phyloP scores from a whole-genome alignment of 2,888 invertebrate species.

The Rhagonycha lutea region DNA sequence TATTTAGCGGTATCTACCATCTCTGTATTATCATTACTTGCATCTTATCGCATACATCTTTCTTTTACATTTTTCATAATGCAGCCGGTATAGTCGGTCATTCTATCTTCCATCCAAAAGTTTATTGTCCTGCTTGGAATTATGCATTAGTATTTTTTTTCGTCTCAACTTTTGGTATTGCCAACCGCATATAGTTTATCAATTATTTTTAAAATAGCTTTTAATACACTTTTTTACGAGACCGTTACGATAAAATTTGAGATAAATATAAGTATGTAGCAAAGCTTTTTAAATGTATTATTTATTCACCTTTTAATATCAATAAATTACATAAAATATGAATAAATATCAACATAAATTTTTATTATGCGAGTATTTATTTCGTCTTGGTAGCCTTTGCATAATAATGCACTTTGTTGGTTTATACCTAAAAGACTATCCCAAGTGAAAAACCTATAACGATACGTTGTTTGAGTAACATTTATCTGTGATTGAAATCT shows the following conservation, averaged over 20 bases:
- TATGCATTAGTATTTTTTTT: background rate
- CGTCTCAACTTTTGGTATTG: background rate
- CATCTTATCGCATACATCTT: slow-evolving; percentile 28
- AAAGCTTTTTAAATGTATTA: background rate
- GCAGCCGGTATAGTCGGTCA: slow-evolving; percentile 29
- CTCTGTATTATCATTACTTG: slow-evolving; percentile 26
- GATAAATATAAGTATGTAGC: background rate
- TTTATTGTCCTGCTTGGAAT: slow-evolving; percentile 31
- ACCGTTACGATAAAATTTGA: background rate
- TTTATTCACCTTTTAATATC: background rate
- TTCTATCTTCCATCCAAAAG: slow-evolving; percentile 29
- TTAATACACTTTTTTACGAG: background rate
- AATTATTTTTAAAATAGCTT: background rate
- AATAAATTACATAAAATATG: background rate
- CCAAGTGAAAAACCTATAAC: slow-evolving; percentile 26
- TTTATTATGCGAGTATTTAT: background rate
- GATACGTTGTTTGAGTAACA: slow-evolving; percentile 26
- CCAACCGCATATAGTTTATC: background rate
- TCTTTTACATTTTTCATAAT: slow-evolving; percentile 30
- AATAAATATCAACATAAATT: background rate
- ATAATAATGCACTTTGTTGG: slow-evolving; percentile 9
- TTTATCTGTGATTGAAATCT: slow-evolving; percentile 41
- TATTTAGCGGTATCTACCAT: slow-evolving; percentile 45
- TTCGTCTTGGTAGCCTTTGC: background rate
- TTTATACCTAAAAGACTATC: slow-evolving; percentile 17